Percentiles rank a stretch among this genome's conserved stretches.
Evolutionary conservation across 2,113 vertebrate species (phyloP).

Genomic region (Andinoacara biseriatus): DNA sequence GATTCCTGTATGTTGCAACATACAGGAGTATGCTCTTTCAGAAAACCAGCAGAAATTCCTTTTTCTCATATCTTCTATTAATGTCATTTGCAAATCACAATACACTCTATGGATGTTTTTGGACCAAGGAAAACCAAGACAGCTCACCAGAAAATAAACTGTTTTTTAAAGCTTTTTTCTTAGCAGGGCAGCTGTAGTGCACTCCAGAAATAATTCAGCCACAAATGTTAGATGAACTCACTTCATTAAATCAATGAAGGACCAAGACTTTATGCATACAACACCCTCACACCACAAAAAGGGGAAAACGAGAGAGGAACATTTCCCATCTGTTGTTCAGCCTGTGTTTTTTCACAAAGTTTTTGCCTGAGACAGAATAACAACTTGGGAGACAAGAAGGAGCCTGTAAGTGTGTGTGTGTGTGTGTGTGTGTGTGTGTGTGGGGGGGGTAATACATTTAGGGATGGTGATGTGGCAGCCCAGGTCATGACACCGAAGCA

Average conservation of each 20-base stretch:
- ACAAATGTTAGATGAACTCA: neutral
- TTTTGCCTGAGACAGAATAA: neutral
- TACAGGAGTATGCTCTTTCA: neutral
- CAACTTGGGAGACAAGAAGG: neutral
- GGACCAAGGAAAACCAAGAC: neutral
- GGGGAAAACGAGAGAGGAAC: neutral
- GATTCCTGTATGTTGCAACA: neutral
- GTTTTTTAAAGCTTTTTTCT: constrained; percentile 4
- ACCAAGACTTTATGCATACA: neutral
- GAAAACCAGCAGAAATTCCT: neutral
- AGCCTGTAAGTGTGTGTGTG: neutral
- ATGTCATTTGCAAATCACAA: neutral
- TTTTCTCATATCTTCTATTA: neutral
- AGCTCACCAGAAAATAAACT: neutral
- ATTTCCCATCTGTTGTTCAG: constrained; percentile 9
- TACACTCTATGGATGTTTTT: neutral
- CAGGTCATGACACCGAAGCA: constrained; percentile 91
- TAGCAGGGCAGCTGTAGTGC: neutral
- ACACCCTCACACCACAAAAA: neutral
- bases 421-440: neutral
- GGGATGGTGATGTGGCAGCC: constrained; percentile 96
- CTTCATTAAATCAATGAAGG: neutral
- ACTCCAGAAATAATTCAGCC: neutral
- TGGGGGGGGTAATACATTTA: constrained; percentile 85
- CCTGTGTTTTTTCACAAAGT: neutral